Evolutionary conservation across 2,797 vertebrate species (phyloP).

Genomic region (Podarcis siculus): DNA sequence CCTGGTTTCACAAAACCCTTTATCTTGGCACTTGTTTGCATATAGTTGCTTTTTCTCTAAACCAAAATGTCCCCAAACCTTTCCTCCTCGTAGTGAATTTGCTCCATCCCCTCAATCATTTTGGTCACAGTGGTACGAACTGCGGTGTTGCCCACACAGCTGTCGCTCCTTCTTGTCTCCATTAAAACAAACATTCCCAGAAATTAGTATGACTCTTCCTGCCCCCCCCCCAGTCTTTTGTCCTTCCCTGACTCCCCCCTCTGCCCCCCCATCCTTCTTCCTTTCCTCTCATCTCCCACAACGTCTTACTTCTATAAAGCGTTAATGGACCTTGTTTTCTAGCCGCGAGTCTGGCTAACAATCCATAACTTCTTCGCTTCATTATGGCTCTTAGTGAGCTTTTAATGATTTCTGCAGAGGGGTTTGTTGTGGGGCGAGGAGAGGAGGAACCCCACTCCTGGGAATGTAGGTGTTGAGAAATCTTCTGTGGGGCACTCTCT

Average conservation of each 20-base stretch:
- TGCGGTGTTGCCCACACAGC: not conserved
- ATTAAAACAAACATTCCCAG: not conserved
- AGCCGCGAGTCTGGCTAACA: conserved; percentile 47
- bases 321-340: conserved; percentile 66
- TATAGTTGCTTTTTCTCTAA: too few species aligned
- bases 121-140: too few species aligned
- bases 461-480: not conserved
- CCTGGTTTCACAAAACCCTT: too few species aligned
- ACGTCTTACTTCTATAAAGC: conserved; percentile 44
- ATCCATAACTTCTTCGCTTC: conserved; percentile 35
- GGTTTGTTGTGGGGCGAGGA: not conserved
- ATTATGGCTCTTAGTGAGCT: conserved; percentile 62
- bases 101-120: too few species aligned
- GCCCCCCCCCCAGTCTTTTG: too few species aligned
- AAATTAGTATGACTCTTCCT: not conserved
- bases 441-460: not conserved
- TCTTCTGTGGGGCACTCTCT: not conserved
- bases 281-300: not conserved
- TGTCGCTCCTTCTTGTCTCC: too few species aligned
- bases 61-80: too few species aligned
- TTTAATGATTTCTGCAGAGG: conserved; percentile 19
- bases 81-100: too few species aligned
- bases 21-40: too few species aligned
- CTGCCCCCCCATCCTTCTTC: not conserved
- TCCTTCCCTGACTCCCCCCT: too few species aligned